These are phyloP conservation scores for Phrynocephalus versicolor DNA, from an alignment of 2,113 vertebrate species.

Conservation along the genomic window DNA sequence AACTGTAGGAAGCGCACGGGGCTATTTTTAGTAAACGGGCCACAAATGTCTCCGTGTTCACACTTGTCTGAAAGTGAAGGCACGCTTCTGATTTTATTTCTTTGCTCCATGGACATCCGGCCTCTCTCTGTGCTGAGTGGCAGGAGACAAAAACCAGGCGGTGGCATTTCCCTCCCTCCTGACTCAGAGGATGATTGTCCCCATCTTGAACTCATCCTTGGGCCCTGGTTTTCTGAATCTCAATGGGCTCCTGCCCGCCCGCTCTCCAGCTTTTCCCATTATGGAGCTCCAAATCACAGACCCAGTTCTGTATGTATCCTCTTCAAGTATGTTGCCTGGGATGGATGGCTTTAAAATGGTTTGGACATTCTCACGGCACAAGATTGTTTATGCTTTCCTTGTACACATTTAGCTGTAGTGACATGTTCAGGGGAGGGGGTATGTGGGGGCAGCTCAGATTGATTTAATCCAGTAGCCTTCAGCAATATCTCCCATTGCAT, in stretches of 20 bases:
- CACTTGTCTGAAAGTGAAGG: slow-evolving; percentile 7
- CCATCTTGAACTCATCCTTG: not conserved
- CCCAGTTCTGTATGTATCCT: not conserved
- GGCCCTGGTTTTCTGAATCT: not conserved
- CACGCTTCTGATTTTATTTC: not conserved
- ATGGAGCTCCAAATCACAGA: not conserved
- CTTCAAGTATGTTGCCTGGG: not conserved
- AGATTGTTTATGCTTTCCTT: not conserved
- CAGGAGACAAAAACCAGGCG: not conserved
- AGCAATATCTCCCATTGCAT: not conserved
- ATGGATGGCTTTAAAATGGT: not conserved
- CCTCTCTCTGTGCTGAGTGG: not conserved
- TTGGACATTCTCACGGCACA: not conserved
- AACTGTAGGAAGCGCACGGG: not conserved
- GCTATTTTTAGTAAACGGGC: slow-evolving; percentile 22
- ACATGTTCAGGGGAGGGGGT: not conserved
- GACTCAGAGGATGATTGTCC: no score
- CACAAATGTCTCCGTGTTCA: slow-evolving; percentile 26
- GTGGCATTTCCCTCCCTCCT: no score
- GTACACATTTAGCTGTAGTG: not conserved
- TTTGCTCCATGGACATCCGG: not conserved
- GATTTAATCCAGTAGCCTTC: not conserved
- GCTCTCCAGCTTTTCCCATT: not conserved
- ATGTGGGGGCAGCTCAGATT: not conserved
- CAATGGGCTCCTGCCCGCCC: not conserved